Conservation (phyloP, 2,888 invertebrate species). For the Marasmarcha lunaedactyla region DNA sequence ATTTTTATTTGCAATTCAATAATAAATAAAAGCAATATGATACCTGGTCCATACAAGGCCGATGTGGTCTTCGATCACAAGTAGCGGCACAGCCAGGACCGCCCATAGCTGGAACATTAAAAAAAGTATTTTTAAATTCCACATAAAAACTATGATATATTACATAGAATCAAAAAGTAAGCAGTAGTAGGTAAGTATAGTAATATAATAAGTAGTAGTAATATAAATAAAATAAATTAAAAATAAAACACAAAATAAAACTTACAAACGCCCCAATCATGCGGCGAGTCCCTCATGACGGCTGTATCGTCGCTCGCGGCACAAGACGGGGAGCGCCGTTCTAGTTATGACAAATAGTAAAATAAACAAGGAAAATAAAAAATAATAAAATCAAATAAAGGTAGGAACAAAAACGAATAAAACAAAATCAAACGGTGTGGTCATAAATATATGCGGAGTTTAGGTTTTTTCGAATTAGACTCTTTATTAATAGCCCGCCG, state of each 20-base stretch:
- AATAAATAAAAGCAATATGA: too few relatives aligned
- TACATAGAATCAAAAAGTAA: too few relatives aligned
- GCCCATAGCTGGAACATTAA: background rate
- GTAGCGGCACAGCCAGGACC: background rate
- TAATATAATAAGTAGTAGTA: background rate
- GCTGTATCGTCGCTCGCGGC: constrained; percentile 40
- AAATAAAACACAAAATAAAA: constrained; percentile 8
- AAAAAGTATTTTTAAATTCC: too few relatives aligned
- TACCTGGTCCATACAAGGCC: background rate
- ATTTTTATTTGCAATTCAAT: too few relatives aligned
- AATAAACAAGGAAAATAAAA: too few relatives aligned
- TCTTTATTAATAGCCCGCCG: too few relatives aligned
- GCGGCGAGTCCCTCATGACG: constrained; percentile 31
- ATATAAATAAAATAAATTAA: constrained; percentile 10
- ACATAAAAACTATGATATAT: too few relatives aligned
- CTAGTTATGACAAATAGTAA: too few relatives aligned
- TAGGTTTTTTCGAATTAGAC: too few relatives aligned
- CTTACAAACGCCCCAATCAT: constrained; percentile 9
- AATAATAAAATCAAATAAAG: too few relatives aligned
- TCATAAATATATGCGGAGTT: too few relatives aligned
- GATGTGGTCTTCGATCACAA: background rate
- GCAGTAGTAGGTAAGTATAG: too few relatives aligned
- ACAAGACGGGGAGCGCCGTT: constrained; percentile 25
- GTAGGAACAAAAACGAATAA: constrained; percentile 6
- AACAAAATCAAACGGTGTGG: background rate